A percentile compares a stretch with the other conserved stretches of the same genome.
Evolutionary conservation across 2,797 vertebrate species (phyloP).

Genomic region (Parauchenoglanis punctatus): DNA sequence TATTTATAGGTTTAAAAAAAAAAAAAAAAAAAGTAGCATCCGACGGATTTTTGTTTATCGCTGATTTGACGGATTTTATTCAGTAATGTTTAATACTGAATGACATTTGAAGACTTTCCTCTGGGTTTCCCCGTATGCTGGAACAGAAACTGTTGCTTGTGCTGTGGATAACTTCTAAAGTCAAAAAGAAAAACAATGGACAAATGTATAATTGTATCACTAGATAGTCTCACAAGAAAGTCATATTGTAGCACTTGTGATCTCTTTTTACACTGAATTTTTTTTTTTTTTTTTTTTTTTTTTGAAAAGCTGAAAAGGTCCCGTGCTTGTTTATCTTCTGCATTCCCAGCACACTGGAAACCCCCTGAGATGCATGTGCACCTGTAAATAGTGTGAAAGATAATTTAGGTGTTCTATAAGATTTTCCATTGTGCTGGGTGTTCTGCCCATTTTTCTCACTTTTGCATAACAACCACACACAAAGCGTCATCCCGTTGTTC

Average conservation of each 20-base stretch:
- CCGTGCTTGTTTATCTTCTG: neutral
- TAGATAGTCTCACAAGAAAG: neutral
- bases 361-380: neutral
- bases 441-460: neutral
- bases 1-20: constrained; percentile 33
- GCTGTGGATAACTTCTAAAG: neutral
- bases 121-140: neutral
- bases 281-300: neutral
- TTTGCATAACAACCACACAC: too few relatives aligned
- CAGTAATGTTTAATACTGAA: neutral
- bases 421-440: neutral
- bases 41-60: neutral
- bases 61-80: neutral
- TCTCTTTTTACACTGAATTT: neutral
- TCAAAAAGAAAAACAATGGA: neutral
- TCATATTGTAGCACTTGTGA: constrained; percentile 33
- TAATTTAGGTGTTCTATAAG: neutral
- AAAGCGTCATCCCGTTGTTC: neutral
- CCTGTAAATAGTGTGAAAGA: neutral
- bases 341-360: neutral
- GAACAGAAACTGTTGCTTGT: constrained; percentile 1
- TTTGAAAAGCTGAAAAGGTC: neutral
- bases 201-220: neutral
- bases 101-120: neutral
- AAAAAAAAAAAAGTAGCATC: constrained; percentile 24